Conservation (phyloP, 1,140 invertebrate species). For the Arion vulgaris region DNA sequence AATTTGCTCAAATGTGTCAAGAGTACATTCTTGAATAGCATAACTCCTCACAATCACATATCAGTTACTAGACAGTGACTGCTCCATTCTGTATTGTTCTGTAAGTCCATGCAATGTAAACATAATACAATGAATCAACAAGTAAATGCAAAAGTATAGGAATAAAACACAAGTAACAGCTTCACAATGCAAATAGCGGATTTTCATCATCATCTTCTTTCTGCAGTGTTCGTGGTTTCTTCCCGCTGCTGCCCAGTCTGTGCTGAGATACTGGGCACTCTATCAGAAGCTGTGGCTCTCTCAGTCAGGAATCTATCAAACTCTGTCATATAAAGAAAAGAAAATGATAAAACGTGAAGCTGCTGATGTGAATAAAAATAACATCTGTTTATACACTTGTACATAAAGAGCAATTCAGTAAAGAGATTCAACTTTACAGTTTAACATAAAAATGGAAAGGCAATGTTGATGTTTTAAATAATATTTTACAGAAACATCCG, state of each 20-base stretch:
- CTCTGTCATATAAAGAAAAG: conserved; percentile 79
- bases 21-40: background rate
- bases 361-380: background rate
- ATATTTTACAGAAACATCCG: no score
- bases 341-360: conserved; percentile 8
- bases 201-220: conserved; percentile 71
- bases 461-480: no score
- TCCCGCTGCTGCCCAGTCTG: conserved; percentile 55
- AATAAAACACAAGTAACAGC: background rate
- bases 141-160: background rate
- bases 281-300: conserved; percentile 83
- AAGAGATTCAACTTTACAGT: no score
- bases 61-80: background rate
- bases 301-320: conserved; percentile 94
- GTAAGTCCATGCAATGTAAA: background rate
- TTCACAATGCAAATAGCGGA: conserved; percentile 71
- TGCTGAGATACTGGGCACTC: conserved; percentile 66
- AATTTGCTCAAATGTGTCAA: no score
- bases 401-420: no score
- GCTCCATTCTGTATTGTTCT: background rate
- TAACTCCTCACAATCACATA: background rate
- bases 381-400: no score
- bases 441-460: no score
- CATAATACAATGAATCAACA: background rate
- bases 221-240: conserved; percentile 59